Conservation (phyloP, 2,113 vertebrate species). For the Xiphias gladius region DNA sequence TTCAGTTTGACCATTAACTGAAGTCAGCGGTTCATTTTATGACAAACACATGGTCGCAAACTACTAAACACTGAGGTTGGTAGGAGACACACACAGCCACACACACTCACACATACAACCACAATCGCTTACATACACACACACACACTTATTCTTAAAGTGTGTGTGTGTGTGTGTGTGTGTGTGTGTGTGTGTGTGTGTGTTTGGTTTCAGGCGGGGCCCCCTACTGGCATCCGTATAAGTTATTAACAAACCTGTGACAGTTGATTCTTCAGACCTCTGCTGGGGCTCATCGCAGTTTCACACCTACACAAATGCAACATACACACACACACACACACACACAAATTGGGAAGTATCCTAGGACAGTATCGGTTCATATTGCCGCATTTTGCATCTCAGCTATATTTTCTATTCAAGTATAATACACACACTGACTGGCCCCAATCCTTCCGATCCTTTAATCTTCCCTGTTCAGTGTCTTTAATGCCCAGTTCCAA, state of each 20-base stretch:
- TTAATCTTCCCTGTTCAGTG: neutral
- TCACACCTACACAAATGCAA: neutral
- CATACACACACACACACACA: conserved; percentile 15
- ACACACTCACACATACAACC: neutral
- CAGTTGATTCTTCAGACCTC: neutral
- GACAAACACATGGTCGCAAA: conserved; percentile 39
- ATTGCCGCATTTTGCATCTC: neutral
- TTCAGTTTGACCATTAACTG: conserved; percentile 39
- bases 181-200: neutral
- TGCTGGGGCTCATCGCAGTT: conserved; percentile 2
- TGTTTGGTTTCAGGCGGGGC: conserved; percentile 15
- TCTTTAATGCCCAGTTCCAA: neutral
- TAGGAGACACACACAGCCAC: neutral
- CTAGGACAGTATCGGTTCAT: neutral
- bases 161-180: conserved; percentile 8
- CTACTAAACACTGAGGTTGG: conserved; percentile 31
- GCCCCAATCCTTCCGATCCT: neutral
- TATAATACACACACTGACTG: neutral
- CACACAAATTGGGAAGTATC: neutral
- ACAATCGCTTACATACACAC: neutral
- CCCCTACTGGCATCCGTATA: conserved; percentile 28
- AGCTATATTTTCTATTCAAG: neutral
- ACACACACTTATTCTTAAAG: neutral
- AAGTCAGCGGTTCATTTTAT: conserved; percentile 51
- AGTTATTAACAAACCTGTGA: conserved; percentile 50